These are phyloP conservation scores for Tigriopus japonicus DNA, from an alignment of 1,140 invertebrate genomes.

Conservation along the genomic window DNA sequence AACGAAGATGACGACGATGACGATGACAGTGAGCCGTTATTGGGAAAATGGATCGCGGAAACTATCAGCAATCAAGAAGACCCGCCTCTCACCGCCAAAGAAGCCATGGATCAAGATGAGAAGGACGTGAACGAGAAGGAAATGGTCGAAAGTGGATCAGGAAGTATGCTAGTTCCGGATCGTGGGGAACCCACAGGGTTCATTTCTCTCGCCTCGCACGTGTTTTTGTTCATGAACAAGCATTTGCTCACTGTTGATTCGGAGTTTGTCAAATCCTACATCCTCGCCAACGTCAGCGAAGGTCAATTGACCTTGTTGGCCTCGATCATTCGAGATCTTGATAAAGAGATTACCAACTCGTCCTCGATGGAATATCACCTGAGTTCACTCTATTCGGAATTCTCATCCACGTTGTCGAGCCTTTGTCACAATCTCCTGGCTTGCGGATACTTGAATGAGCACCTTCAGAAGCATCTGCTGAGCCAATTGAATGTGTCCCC, in stretches of 20 bases:
- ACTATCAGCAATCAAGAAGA: slow-evolving; percentile 55
- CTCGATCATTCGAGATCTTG: slow-evolving; percentile 61
- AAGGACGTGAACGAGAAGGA: slow-evolving; percentile 21
- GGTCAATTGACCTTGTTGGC: slow-evolving; percentile 61
- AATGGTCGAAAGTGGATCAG: slow-evolving; percentile 19
- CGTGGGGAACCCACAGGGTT: slow-evolving; percentile 79
- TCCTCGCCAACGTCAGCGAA: slow-evolving; percentile 43
- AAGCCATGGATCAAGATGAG: slow-evolving; percentile 20
- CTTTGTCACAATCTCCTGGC: slow-evolving; percentile 68
- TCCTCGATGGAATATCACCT: slow-evolving; percentile 15
- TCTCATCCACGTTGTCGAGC: slow-evolving; percentile 52
- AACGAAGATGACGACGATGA: slow-evolving; percentile 55
- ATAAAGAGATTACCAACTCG: slow-evolving; percentile 55
- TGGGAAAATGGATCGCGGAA: slow-evolving; percentile 82
- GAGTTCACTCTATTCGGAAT: slow-evolving; percentile 43
- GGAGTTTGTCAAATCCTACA: slow-evolving; percentile 34
- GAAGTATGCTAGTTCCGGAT: slow-evolving; percentile 51
- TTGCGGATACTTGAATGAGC: slow-evolving; percentile 39
- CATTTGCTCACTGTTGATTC: slow-evolving; percentile 44
- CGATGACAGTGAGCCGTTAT: slow-evolving; percentile 66
- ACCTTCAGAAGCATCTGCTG: slow-evolving; percentile 48
- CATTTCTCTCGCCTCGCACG: slow-evolving; percentile 52
- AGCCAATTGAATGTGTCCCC: slow-evolving; percentile 55
- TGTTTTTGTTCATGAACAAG: slow-evolving; percentile 50
- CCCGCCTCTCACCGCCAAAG: slow-evolving; percentile 20